Evolutionary conservation across 2,113 vertebrate genomes (phyloP).

Genomic region (Thymallus thymallus): DNA sequence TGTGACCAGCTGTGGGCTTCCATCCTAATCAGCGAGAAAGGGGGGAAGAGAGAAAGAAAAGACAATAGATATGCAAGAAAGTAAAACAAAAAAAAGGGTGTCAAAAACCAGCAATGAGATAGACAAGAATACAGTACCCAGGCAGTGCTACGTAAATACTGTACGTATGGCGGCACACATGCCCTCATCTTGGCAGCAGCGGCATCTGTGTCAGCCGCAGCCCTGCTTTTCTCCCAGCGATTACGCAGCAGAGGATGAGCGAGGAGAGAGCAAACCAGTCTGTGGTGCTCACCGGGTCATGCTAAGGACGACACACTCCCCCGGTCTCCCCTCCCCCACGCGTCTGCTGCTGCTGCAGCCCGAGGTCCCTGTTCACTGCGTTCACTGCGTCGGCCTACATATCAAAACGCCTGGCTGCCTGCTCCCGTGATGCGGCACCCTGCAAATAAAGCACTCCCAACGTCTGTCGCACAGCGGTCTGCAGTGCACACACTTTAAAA

Average conservation of each 20-base stretch:
- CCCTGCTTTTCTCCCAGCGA: constrained; percentile 21
- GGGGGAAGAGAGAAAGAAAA: constrained; percentile 24
- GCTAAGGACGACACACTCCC: constrained; percentile 56
- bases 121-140: constrained; percentile 37
- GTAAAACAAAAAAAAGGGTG: constrained; percentile 23
- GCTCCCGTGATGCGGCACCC: not conserved
- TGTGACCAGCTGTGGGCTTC: constrained; percentile 43
- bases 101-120: constrained; percentile 18
- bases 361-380: constrained; percentile 19
- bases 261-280: constrained; percentile 17
- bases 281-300: constrained; percentile 57
- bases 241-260: constrained; percentile 50
- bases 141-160: not conserved
- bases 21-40: constrained; percentile 17
- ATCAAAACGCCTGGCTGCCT: constrained; percentile 8
- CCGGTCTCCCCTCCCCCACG: not conserved
- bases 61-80: not conserved
- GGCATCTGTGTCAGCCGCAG: constrained; percentile 6
- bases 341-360: constrained; percentile 17
- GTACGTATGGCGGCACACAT: constrained; percentile 8
- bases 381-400: constrained; percentile 21
- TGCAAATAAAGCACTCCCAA: constrained; percentile 1
- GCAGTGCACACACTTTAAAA: too few relatives aligned
- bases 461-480: not conserved
- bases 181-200: constrained; percentile 8